Conservation (phyloP, 2,797 vertebrate species). For the Sebastes steindachneri region DNA sequence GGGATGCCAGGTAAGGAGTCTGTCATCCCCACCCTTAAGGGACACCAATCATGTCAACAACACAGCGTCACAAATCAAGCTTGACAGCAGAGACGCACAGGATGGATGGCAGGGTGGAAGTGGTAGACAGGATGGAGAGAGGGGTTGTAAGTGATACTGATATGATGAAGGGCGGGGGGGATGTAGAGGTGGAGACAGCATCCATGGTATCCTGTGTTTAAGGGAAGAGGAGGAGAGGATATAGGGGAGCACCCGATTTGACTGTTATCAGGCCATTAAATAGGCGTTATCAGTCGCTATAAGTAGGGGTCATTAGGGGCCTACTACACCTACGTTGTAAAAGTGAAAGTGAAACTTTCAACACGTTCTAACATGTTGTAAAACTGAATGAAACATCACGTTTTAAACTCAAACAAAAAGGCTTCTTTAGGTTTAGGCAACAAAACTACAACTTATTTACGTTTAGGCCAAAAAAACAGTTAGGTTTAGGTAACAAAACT, state of each 20-base stretch:
- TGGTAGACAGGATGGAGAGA: constrained; percentile 28
- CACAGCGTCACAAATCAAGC: constrained; percentile 52
- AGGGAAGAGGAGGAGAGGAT: neutral
- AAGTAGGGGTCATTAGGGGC: too few species aligned
- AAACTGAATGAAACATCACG: too few species aligned
- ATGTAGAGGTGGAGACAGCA: neutral
- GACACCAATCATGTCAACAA: constrained; percentile 58
- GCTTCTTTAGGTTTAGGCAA: too few species aligned
- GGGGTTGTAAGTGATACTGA: constrained; percentile 31
- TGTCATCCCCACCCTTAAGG: constrained; percentile 53
- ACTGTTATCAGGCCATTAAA: too few species aligned
- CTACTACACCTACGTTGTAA: too few species aligned
- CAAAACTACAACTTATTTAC: too few species aligned
- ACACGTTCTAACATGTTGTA: too few species aligned
- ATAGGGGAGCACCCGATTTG: neutral
- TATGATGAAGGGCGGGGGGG: constrained; percentile 1
- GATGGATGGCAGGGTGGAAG: constrained; percentile 28
- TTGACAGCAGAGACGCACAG: constrained; percentile 27
- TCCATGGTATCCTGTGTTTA: neutral
- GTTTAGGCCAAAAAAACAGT: too few species aligned
- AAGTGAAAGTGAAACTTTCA: too few species aligned
- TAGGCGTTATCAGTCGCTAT: too few species aligned
- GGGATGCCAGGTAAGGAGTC: constrained; percentile 77
- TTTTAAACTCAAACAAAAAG: too few species aligned
- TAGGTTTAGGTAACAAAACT: too few species aligned